These are phyloP conservation scores for Harpegnathos saltator DNA, from an alignment of 1,140 invertebrate genomes.

Conservation along the genomic window DNA sequence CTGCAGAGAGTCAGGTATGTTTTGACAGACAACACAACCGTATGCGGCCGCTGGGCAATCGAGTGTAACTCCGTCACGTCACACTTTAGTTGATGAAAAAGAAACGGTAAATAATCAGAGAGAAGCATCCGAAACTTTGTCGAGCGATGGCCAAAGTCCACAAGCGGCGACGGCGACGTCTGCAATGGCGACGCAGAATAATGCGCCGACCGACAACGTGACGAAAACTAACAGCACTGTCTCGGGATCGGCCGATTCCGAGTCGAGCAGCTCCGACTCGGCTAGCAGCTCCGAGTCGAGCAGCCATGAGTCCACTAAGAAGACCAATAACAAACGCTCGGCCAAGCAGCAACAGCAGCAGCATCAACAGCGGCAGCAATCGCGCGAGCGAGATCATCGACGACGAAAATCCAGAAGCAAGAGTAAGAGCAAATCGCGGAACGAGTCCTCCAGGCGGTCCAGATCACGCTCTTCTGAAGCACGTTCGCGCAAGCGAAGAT, in stretches of 20 bases:
- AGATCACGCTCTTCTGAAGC: conserved; percentile 79
- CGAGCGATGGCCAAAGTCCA: conserved; percentile 80
- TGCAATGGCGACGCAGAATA: conserved; percentile 69
- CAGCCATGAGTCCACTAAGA: conserved; percentile 58
- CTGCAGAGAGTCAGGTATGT: conserved; percentile 83
- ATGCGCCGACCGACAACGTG: conserved; percentile 54
- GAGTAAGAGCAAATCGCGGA: conserved; percentile 80
- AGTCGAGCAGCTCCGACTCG: conserved; percentile 75
- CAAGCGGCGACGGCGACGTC: conserved; percentile 70
- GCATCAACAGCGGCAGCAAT: conserved; percentile 5
- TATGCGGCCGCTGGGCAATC: conserved; percentile 62
- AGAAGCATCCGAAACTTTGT: conserved; percentile 82
- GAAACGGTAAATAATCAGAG: conserved; percentile 85
- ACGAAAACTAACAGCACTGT: conserved; percentile 73
- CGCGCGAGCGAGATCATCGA: conserved; percentile 66
- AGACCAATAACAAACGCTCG: conserved; percentile 57
- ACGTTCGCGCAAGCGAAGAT: conserved; percentile 69
- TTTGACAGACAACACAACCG: conserved; percentile 68
- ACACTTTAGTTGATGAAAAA: conserved; percentile 85
- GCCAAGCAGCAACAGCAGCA: conserved; percentile 44
- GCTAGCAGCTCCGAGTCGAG: conserved; percentile 74
- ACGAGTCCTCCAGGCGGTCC: conserved; percentile 68
- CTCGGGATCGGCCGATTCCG: conserved; percentile 77
- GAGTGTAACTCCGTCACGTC: conserved; percentile 76
- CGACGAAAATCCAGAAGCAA: conserved; percentile 77